These are phyloP conservation scores for Macrostomum lignano DNA, from an alignment of 1,140 invertebrate species.

Conservation along the genomic window DNA sequence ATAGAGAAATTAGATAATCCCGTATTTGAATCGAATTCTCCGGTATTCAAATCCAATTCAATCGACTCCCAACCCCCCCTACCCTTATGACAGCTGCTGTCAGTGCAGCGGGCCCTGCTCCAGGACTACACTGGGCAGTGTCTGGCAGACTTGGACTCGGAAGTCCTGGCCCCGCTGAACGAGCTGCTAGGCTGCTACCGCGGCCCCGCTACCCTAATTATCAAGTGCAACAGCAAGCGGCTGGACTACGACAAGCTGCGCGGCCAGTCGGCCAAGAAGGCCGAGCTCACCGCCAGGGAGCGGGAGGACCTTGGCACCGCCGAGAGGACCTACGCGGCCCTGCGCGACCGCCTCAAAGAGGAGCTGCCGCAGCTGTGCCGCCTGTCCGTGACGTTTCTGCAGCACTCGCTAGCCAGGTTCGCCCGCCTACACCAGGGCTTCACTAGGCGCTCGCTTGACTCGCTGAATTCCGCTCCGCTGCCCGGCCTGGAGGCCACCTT, in stretches of 20 bases:
- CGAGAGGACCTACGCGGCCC: too few species aligned
- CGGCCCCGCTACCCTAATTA: constrained; percentile 34
- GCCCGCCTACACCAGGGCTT: not conserved
- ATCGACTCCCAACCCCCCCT: too few species aligned
- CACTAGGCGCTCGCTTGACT: constrained; percentile 1
- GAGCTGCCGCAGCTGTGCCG: too few species aligned
- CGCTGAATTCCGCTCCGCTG: too few species aligned
- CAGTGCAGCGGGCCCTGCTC: too few species aligned
- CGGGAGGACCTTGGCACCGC: constrained; percentile 24
- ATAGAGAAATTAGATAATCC: too few species aligned
- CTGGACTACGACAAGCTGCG: constrained; percentile 35
- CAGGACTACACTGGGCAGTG: too few species aligned
- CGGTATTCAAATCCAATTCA: too few species aligned
- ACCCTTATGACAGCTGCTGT: too few species aligned
- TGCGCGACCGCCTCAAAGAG: constrained; percentile 3
- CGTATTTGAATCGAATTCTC: too few species aligned
- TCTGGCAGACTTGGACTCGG: constrained; percentile 16
- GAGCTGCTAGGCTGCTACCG: constrained; percentile 29
- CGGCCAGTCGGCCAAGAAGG: too few species aligned
- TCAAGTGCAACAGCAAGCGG: constrained; percentile 36
- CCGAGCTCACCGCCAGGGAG: constrained; percentile 29
- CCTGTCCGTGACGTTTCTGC: not conserved
- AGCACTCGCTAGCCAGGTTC: not conserved
- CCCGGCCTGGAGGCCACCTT: too few species aligned
- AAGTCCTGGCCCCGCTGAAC: constrained; percentile 31